Percentiles rank a stretch among this genome's conserved stretches.
phyloP scores from a whole-genome alignment of 1,140 invertebrate species.

The Campodea augens region DNA sequence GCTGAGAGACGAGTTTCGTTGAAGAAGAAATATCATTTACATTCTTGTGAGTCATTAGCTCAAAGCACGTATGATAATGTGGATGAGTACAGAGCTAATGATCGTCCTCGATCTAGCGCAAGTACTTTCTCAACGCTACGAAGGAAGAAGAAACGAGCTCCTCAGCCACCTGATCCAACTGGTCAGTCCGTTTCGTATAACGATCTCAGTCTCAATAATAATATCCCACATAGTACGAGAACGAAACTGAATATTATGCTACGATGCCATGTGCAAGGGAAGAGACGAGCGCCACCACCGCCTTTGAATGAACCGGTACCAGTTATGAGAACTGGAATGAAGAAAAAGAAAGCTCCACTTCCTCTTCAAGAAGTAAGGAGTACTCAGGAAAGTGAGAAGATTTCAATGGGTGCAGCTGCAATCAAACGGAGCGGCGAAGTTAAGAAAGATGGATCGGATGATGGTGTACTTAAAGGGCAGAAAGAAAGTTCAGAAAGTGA shows the following conservation, averaged over 20 bases:
- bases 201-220: slow-evolving; percentile 6
- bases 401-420: no score
- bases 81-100: not conserved
- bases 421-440: no score
- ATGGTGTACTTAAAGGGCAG: slow-evolving; percentile 23
- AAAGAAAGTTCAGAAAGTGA: slow-evolving; percentile 7
- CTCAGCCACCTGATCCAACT: slow-evolving; percentile 29
- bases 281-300: slow-evolving; percentile 46
- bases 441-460: no score
- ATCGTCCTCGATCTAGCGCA: not conserved
- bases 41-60: slow-evolving; percentile 2
- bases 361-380: slow-evolving; percentile 4
- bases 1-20: not conserved
- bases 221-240: not conserved
- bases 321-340: no score
- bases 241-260: no score
- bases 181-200: slow-evolving; percentile 1
- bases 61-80: not conserved
- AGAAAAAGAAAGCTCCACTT: slow-evolving; percentile 7
- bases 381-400: no score
- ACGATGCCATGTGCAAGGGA: slow-evolving; percentile 47
- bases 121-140: slow-evolving; percentile 11
- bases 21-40: slow-evolving; percentile 6
- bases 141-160: slow-evolving; percentile 35
- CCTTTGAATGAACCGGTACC: slow-evolving; percentile 26